phyloP scores from a whole-genome alignment of 2,888 invertebrate genomes.

The Drosophila kuntzei region DNA sequence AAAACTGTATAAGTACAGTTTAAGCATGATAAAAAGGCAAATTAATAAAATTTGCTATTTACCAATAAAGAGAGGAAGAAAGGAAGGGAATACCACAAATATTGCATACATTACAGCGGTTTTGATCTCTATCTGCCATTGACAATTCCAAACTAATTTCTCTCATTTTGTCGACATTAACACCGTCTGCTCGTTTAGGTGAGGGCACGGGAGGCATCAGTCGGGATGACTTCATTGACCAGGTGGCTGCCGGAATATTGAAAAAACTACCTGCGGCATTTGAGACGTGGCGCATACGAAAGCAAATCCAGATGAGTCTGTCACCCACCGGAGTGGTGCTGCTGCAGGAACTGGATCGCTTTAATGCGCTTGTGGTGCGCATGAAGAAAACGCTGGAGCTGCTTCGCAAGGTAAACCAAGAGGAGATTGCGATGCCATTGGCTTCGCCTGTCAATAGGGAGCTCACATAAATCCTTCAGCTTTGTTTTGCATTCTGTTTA shows the following conservation, averaged over 20 bases:
- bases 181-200: slow-evolving; percentile 85
- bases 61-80: slow-evolving; percentile 20
- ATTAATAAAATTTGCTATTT: slow-evolving; percentile 63
- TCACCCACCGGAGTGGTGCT: slow-evolving; percentile 94
- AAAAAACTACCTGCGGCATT: slow-evolving; percentile 91
- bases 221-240: slow-evolving; percentile 94
- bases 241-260: slow-evolving; percentile 92
- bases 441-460: slow-evolving; percentile 63
- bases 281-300: slow-evolving; percentile 92
- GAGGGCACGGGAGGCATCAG: slow-evolving; percentile 90
- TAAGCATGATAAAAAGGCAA: slow-evolving; percentile 57
- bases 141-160: slow-evolving; percentile 44
- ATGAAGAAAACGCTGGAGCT: slow-evolving; percentile 90
- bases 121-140: slow-evolving; percentile 32
- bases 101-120: slow-evolving; percentile 54
- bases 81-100: slow-evolving; percentile 31
- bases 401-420: slow-evolving; percentile 87
- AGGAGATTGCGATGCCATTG: slow-evolving; percentile 22
- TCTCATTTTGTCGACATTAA: slow-evolving; percentile 7
- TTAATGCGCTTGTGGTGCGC: slow-evolving; percentile 91
- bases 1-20: slow-evolving; percentile 39
- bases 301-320: slow-evolving; percentile 92
- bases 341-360: slow-evolving; percentile 95
- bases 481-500: slow-evolving; percentile 77
- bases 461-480: slow-evolving; percentile 76